Base-by-base conservation (phyloP, 2,888 invertebrate genomes). In the Liodrosophila aerea region DNA sequence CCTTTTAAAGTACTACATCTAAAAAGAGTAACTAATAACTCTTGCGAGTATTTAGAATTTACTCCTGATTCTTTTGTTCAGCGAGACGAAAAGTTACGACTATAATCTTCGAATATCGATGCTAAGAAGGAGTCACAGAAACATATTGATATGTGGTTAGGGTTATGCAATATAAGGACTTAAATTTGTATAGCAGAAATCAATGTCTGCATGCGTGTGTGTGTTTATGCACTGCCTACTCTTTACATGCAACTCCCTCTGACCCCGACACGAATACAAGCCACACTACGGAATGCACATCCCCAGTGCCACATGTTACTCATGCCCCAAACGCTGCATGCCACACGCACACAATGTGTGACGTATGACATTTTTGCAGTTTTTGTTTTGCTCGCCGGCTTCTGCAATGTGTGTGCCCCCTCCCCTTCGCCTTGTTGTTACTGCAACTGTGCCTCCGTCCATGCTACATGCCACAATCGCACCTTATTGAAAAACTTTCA, bases 311-410 rank as follows among this genome's bases (percentile, higher is more conserved):
- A 12, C 40, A 41, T 39, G 16, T 12, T n/a, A 16, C 34, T 40
- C 22, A 22, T 22, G 22, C 15, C 30, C 22, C 40, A 45, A 46
- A 44, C 36, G 37, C 22, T 12, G 18, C 34, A 34, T 15, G n/a
- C 30, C n/a, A 18, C 40, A 33, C 34, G 18, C 57, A 18, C 33
- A 59, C 52, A 37, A 34, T 73, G 66, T 52, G 37, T 53, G 54
- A 68, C 40, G 69, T 69, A 78, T 78, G 83, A 85, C 78, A 78
- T 73, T 78, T 78, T 78, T 78, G 66, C 78, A 69, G 78, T 85
- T 78, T 78, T 85, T 78, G 78, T 78, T 78, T 78, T 78, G 78
- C 78, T 78, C 85, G 83, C 83, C 76, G 70, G 84, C 65, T 78
- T 78, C 85, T 64, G 75, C 63, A 69, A 45, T 69, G 75, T 51